Conservation (phyloP, 2,797 vertebrate genomes). For the Linurgus olivaceus region DNA sequence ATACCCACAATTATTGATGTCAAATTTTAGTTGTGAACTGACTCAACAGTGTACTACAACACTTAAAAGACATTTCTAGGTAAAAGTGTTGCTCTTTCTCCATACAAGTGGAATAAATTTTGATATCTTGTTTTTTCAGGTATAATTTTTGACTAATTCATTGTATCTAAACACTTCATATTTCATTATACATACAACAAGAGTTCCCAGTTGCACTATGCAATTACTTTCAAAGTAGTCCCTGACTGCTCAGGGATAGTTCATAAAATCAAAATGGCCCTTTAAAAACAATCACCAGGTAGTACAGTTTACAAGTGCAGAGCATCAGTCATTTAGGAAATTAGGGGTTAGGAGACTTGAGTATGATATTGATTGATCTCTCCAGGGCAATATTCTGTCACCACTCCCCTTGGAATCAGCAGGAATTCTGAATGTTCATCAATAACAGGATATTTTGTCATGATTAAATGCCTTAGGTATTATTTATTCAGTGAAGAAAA, state of each 20-base stretch:
- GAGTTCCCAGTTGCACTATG: background rate
- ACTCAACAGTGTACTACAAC: background rate
- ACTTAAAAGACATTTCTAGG: background rate
- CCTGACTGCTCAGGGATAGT: background rate
- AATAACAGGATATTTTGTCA: background rate
- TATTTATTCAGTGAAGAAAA: background rate
- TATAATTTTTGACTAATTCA: background rate
- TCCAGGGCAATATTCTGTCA: background rate
- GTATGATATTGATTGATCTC: background rate
- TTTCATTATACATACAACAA: background rate
- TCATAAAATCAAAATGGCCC: slow-evolving; percentile 9
- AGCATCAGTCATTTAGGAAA: background rate
- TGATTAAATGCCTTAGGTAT: background rate
- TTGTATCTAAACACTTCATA: background rate
- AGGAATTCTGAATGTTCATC: background rate
- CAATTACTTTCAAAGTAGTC: background rate
- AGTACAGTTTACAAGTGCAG: background rate
- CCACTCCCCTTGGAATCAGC: background rate
- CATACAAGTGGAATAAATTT: background rate
- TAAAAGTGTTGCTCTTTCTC: background rate
- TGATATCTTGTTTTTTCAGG: background rate
- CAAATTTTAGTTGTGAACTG: background rate
- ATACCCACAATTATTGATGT: background rate
- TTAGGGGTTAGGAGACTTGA: background rate
- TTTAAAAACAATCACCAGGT: slow-evolving; percentile 13